Conservation (phyloP, 2,888 invertebrate species). For the Polylopha cassiicola region DNA sequence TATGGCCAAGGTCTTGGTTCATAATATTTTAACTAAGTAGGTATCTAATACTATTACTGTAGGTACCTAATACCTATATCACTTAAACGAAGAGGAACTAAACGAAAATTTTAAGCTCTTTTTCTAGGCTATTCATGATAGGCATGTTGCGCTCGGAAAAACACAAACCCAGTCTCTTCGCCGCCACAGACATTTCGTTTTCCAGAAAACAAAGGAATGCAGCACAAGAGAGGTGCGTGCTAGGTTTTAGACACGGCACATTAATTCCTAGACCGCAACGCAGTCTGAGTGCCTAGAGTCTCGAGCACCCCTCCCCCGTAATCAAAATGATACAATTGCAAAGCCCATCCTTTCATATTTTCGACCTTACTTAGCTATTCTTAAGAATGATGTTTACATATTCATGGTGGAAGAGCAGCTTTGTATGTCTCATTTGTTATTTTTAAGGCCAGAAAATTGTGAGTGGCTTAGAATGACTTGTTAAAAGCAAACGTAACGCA, state of each 20-base stretch:
- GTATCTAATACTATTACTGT: too few species aligned
- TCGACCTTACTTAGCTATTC: not conserved
- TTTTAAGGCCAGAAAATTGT: slow-evolving; percentile 45
- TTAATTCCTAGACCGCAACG: slow-evolving; percentile 67
- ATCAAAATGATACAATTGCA: slow-evolving; percentile 25
- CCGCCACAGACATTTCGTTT: slow-evolving; percentile 37
- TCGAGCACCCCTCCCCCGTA: slow-evolving; percentile 41
- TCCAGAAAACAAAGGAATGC: slow-evolving; percentile 48
- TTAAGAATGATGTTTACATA: slow-evolving; percentile 2
- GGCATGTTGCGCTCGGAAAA: slow-evolving; percentile 22
- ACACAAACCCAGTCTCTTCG: slow-evolving; percentile 33
- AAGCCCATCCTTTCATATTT: not conserved
- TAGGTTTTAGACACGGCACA: slow-evolving; percentile 62
- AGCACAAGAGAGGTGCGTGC: slow-evolving; percentile 49
- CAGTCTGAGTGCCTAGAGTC: slow-evolving; percentile 61
- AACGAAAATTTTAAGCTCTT: too few species aligned
- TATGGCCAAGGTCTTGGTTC: too few species aligned
- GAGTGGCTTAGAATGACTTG: slow-evolving; percentile 41
- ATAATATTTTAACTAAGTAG: too few species aligned
- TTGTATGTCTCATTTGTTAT: slow-evolving; percentile 40
- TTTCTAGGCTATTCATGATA: too few species aligned
- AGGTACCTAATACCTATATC: too few species aligned
- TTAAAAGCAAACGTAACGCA: slow-evolving; percentile 37
- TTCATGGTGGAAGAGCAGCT: slow-evolving; percentile 28
- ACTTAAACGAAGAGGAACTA: too few species aligned